Percentiles rank a stretch among this genome's conserved stretches.
These are phyloP conservation scores for Leptopterna dolabrata DNA, from an alignment of 2,888 invertebrate species.

Conservation along the genomic window DNA sequence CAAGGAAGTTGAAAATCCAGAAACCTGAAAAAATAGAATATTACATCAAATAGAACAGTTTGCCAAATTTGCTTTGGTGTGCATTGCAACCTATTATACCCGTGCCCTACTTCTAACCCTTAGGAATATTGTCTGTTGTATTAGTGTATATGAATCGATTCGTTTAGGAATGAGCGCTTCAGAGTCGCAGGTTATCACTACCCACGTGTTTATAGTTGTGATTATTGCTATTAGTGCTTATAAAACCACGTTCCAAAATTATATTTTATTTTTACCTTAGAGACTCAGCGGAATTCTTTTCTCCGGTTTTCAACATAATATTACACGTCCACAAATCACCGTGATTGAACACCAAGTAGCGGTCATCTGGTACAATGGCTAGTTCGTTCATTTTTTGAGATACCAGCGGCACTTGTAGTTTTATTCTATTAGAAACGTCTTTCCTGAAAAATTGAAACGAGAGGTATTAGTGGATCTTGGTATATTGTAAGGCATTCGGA, in stretches of 20 bases:
- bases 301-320: not conserved
- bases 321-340: constrained; percentile 2
- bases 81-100: too few relatives aligned
- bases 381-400: not conserved
- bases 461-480: too few relatives aligned
- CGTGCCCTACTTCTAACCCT: too few relatives aligned
- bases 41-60: not conserved
- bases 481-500: too few relatives aligned
- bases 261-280: not conserved
- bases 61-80: too few relatives aligned
- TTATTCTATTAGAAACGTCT: not conserved
- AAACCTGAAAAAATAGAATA: not conserved
- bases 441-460: not conserved
- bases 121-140: too few relatives aligned
- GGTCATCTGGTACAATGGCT: not conserved
- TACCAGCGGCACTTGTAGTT: not conserved
- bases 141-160: too few relatives aligned
- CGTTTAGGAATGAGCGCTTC: too few relatives aligned
- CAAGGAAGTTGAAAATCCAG: not conserved
- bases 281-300: not conserved
- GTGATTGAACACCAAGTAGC: not conserved
- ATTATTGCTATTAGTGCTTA: too few relatives aligned
- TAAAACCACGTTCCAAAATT: too few relatives aligned
- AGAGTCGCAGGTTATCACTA: too few relatives aligned
- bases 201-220: too few relatives aligned